Conservation (phyloP, 2,797 vertebrate species). For the Molossus molossus region DNA sequence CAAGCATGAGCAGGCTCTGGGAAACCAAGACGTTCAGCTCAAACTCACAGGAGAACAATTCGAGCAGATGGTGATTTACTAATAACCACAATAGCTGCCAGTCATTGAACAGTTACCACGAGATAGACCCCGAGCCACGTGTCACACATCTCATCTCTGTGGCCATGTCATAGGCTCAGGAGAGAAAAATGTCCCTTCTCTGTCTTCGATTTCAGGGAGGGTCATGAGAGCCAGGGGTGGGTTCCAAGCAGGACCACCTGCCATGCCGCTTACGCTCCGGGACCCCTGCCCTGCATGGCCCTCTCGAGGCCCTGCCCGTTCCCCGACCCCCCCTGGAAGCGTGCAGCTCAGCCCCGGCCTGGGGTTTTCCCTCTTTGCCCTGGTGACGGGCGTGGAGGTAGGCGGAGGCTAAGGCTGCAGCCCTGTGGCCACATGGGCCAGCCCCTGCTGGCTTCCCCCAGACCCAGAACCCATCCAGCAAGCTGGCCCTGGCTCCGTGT, state of each 20-base stretch:
- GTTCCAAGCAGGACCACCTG: neutral
- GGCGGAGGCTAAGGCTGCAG: neutral
- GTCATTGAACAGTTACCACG: conserved; percentile 18
- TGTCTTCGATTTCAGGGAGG: neutral
- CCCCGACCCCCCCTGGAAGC: neutral
- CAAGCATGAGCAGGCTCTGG: neutral
- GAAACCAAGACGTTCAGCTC: neutral
- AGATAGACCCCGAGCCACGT: neutral
- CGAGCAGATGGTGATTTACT: conserved; percentile 71
- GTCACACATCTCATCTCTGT: neutral
- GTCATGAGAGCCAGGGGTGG: neutral
- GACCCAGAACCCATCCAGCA: neutral
- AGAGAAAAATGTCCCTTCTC: neutral
- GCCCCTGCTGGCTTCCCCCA: neutral
- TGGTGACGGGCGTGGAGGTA: no score
- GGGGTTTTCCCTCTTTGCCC: neutral
- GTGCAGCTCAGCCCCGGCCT: no score
- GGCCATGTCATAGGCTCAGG: neutral
- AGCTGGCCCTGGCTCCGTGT: fast-evolving
- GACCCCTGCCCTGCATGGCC: fast-evolving
- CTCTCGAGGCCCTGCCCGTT: fast-evolving
- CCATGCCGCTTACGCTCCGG: neutral
- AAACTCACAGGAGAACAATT: conserved; percentile 32
- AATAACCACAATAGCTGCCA: conserved; percentile 54
- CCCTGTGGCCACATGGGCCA: neutral